A percentile compares a stretch with the other conserved stretches of the same genome.
phyloP scores from a whole-genome alignment of 2,113 vertebrate genomes.

The Sitta europaea region DNA sequence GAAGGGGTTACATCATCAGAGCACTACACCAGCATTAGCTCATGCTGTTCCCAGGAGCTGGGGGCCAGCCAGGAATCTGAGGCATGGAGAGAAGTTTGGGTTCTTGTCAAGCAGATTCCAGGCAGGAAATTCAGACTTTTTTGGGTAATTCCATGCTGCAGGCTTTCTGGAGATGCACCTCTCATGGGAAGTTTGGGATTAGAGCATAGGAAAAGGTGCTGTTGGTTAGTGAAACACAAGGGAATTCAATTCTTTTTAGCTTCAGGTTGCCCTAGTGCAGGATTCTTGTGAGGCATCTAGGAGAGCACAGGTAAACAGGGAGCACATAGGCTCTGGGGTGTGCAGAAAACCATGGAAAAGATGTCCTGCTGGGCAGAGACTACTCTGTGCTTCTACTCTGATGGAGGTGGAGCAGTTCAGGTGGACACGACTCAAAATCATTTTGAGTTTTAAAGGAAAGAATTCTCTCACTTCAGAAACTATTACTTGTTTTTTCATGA shows the following conservation, averaged over 20 bases:
- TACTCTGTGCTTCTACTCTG: neutral
- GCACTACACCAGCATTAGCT: neutral
- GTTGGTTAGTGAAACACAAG: neutral
- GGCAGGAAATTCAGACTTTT: neutral
- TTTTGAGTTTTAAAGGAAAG: neutral
- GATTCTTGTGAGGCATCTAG: neutral
- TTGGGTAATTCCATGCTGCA: neutral
- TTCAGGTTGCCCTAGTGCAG: neutral
- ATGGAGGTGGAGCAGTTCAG: neutral
- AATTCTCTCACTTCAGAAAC: neutral
- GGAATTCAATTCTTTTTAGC: neutral
- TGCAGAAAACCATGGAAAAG: neutral
- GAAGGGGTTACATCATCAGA: conserved; percentile 28
- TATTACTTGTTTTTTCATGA: neutral
- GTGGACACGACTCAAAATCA: neutral
- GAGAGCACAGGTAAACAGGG: neutral
- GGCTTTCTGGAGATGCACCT: neutral
- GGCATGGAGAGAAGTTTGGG: neutral
- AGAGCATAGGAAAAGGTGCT: neutral
- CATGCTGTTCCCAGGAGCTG: neutral
- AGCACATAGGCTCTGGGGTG: neutral
- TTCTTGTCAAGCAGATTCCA: neutral
- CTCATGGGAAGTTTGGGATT: rapidly evolving
- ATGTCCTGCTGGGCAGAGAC: neutral
- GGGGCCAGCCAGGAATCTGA: neutral